Base-by-base conservation (phyloP, 2,888 invertebrate species). In the Thumatha senex region DNA sequence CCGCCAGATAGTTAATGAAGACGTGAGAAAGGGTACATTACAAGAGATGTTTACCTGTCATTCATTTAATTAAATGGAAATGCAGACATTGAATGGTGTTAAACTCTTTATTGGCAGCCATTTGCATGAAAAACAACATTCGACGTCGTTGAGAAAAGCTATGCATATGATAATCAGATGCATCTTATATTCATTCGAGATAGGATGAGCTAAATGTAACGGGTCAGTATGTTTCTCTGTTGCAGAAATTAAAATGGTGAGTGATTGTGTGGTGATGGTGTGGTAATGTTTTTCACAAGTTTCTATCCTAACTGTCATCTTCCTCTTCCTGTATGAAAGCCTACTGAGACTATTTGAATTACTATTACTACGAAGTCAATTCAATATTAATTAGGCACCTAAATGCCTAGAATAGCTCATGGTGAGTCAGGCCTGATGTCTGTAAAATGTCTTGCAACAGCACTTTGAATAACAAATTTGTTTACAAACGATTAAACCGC, bases 361-460 rank as follows among this genome's bases (percentile, higher is more conserved):
- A 50, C 56, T 67, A 66, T 63, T 63, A 66, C 67, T 67, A 66
- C 65, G 61, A 56, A 56, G 58, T 66, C 63, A 66, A 63, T 67
- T 56, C 56, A 66, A 67, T 66, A 67, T 66, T 67, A 42, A 66
- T 67, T 56, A 66, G 65, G 51, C 50, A 63, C 36, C 59, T 54
- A 58, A 53, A 67, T 66, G 67, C 64, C 54, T 64, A 61, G 65
- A 56, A 63, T 66, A 54, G 54, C 67, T 64, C 48, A 43, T 42
- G 46, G 41, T 66, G 65, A 66, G 56, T 67, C 60, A 65, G 30
- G 8, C 11, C 11, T 7, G 29, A 38, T 45, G 65, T 66, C 65
- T 66, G 65, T 61, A 53, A 67, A 49, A 54, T 58, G 65, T 66
- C 65, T 66, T 53, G 48, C 52, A 15, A 41, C 33, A 41, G 11